These are phyloP conservation scores for Sebastes variabilis DNA, from an alignment of 2,797 vertebrate genomes.

Conservation along the genomic window DNA sequence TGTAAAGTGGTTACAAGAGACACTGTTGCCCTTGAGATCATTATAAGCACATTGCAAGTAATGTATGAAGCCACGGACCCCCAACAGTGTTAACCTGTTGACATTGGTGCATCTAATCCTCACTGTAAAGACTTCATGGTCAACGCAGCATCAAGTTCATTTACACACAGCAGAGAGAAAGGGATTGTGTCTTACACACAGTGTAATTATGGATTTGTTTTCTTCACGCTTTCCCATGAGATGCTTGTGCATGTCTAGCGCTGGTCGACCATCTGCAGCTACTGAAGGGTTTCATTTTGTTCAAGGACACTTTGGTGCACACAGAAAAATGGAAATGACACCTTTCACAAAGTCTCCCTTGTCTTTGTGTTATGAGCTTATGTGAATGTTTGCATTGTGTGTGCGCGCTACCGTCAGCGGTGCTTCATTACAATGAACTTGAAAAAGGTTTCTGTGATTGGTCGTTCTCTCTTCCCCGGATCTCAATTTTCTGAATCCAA, in stretches of 20 bases:
- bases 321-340: neutral
- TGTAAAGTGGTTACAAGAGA: neutral
- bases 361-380: neutral
- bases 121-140: neutral
- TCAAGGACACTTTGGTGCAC: conserved; percentile 23
- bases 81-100: neutral
- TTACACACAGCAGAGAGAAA: neutral
- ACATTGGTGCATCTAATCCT: neutral
- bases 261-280: conserved; percentile 2
- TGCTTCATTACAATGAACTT: conserved; percentile 23
- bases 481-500: conserved; percentile 53
- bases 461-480: conserved; percentile 1
- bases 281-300: neutral
- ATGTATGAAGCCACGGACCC: neutral
- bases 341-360: neutral
- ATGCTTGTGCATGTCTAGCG: neutral
- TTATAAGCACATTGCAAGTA: too few relatives aligned
- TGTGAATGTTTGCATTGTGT: neutral
- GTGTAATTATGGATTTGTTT: conserved; percentile 16
- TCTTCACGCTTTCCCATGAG: neutral
- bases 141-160: neutral
- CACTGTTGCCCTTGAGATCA: neutral
- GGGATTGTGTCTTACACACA: neutral
- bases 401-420: neutral
- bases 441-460: conserved; percentile 40